These are phyloP conservation scores for Coelopa frigida DNA, from an alignment of 1,140 invertebrate genomes.

Conservation along the genomic window DNA sequence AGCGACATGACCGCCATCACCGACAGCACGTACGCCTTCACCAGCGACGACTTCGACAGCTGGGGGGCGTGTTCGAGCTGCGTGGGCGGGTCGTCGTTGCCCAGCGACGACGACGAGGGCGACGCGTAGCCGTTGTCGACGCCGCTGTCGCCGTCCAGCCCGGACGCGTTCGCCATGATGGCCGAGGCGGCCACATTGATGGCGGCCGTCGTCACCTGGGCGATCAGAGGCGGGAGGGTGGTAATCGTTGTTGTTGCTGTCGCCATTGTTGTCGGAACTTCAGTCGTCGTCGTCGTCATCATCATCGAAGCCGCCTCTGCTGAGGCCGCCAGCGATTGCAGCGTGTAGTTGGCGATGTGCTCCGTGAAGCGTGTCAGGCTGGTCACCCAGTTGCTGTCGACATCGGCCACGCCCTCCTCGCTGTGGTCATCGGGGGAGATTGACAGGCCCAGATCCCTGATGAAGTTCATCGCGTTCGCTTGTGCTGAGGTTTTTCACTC, in stretches of 20 bases:
- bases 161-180: too few species aligned
- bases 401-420: conserved; percentile 5
- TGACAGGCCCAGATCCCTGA: conserved; percentile 10
- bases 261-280: too few species aligned
- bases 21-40: conserved; percentile 57
- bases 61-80: conserved; percentile 55
- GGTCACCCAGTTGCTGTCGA: conserved; percentile 17
- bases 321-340: conserved; percentile 20
- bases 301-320: conserved; percentile 18
- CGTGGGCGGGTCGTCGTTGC: too few species aligned
- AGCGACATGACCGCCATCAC: conserved; percentile 65
- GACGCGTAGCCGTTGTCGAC: too few species aligned
- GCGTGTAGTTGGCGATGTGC: conserved; percentile 27
- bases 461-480: too few species aligned
- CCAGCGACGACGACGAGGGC: too few species aligned
- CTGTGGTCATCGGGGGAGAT: conserved; percentile 7
- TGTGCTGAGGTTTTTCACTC: too few species aligned
- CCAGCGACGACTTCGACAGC: conserved; percentile 51
- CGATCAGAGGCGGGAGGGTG: too few species aligned
- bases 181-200: not conserved
- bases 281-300: conserved; percentile 10
- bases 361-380: conserved; percentile 27
- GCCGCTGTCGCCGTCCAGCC: too few species aligned
- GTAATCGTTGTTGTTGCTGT: too few species aligned
- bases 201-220: not conserved